phyloP scores from a whole-genome alignment of 2,113 vertebrate species.

The Eubucco bourcierii region DNA sequence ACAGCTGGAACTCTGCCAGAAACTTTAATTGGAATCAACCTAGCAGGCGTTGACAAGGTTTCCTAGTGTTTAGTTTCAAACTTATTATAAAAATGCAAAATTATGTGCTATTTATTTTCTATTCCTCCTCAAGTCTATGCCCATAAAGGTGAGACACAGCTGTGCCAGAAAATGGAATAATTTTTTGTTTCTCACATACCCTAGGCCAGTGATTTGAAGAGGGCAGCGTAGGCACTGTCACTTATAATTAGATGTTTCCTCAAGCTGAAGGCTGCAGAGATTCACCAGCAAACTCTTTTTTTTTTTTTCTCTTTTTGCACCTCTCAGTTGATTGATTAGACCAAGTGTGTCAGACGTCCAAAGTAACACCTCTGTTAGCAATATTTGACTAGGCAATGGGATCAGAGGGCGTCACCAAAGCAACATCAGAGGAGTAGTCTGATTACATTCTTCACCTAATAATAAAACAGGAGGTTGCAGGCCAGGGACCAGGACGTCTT shows the following conservation, averaged over 20 bases:
- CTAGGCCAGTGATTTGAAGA: constrained; percentile 13
- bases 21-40: constrained; percentile 86
- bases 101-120: constrained; percentile 75
- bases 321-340: constrained; percentile 35
- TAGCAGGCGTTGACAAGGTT: constrained; percentile 83
- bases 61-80: constrained; percentile 80
- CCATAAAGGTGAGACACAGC: constrained; percentile 73
- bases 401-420: constrained; percentile 14
- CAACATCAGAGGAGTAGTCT: background rate
- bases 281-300: background rate
- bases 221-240: background rate
- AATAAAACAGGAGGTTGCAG: background rate
- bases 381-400: background rate
- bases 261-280: background rate
- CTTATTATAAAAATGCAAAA: constrained; percentile 81
- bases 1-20: constrained; percentile 83
- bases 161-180: constrained; percentile 49
- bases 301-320: background rate
- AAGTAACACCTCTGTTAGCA: background rate
- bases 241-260: constrained; percentile 41
- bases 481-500: background rate
- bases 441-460: background rate
- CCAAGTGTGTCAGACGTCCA: background rate
- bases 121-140: constrained; percentile 53
- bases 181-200: constrained; percentile 48